phyloP scores from a whole-genome alignment of 2,113 vertebrate species.

The Scomber colias region DNA sequence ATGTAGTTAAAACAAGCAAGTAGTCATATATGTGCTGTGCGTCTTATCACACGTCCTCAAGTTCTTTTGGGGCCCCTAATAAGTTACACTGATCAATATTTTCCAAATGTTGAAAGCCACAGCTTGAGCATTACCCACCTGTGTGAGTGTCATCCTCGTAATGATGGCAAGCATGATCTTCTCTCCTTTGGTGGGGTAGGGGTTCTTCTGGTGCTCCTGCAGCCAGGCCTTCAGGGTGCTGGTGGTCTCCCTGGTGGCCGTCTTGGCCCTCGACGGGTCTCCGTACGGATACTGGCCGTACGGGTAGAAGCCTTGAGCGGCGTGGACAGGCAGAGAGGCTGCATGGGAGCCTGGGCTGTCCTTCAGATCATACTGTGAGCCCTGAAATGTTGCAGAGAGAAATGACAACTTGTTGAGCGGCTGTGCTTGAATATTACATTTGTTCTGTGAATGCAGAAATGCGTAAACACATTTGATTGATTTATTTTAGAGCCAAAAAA shows the following conservation, averaged over 20 bases:
- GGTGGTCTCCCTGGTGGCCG: constrained; percentile 97
- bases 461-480: background rate
- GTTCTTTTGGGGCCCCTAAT: background rate
- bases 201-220: constrained; percentile 98
- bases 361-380: constrained; percentile 98
- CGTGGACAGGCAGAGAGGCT: constrained; percentile 92
- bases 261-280: constrained; percentile 95
- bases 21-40: background rate
- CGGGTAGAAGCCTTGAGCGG: constrained; percentile 94
- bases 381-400: constrained; percentile 81
- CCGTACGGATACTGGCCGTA: constrained; percentile 98
- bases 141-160: constrained; percentile 96
- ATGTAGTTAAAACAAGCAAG: background rate
- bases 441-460: background rate
- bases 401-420: constrained; percentile 64
- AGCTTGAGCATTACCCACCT: constrained; percentile 80
- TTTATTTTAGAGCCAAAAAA: background rate
- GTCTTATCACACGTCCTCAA: background rate
- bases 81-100: background rate
- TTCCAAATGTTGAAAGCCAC: background rate
- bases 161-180: constrained; percentile 98
- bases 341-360: constrained; percentile 95
- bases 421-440: background rate
- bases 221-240: constrained; percentile 99
- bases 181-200: constrained; percentile 97